Evolutionary conservation across 2,113 vertebrate genomes (phyloP), one percentile per base, ranked within the genome.

Genomic region (Ibidorhyncha struthersii): DNA sequence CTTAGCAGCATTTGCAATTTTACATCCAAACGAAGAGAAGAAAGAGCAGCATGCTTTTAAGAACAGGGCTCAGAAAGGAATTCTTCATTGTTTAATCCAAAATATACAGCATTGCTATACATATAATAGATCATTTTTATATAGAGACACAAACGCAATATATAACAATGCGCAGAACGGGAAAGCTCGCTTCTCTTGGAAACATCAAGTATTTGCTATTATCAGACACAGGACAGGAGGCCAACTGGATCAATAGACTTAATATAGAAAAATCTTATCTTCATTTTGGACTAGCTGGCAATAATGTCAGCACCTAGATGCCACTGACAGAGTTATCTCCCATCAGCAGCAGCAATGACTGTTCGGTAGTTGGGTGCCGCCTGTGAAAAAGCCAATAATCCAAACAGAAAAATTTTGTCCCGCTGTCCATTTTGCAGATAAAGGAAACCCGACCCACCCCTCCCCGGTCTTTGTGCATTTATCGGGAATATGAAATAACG

Each of bases 261-360:
- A 95, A 96, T 97, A 97, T 95, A 94, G 94, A 79, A 96, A 90
- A 96, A 69, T 69, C 89, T 96, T 95, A 96, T 96, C 95, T 94
- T 36, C 13, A 3, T 91, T 94, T 87, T 4, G 2, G 94, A 77
- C 74, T 18, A 80, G 62, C 84, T 66, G 86, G 78, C 87, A 80
- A 17, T 12, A 70, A 49, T 87, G 87, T 96, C 93, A 97, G 97
- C 96, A 88, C 95, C 96, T 88, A 73, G 84, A 88, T 97, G 94
- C 84, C 93, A 90, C 82, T 82, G 94, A 96, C 91, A 91, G 91
- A 59, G 94, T 85, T 96, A 95, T 96, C 95, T 11, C 63, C 67
- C 78, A 89, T n/a, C 95, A 94, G 70, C 91, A 76, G 83, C 78
- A 73, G 87, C 92, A 92, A 62, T 25, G 72, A 53, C 79, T 10